Base-by-base conservation (phyloP, 2,888 invertebrate genomes). In the Torymus auratus region DNA sequence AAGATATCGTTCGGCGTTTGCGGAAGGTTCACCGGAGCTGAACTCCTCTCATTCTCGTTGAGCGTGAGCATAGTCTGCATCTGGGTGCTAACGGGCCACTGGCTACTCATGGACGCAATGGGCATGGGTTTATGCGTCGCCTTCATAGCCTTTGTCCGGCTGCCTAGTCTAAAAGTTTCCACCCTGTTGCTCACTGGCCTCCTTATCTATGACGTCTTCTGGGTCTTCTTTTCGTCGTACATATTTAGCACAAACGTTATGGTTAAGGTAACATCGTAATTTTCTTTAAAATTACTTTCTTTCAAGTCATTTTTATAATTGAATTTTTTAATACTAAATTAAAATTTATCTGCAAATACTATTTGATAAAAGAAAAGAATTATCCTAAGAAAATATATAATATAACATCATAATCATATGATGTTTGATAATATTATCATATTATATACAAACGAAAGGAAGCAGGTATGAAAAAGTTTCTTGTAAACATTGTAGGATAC, bases 181-280 rank as follows among this genome's bases (percentile, higher is more conserved):
- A 99, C 98, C 20, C 92, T 99, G 82, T 93, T 99, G 85, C 94
- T 99, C 86, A 97, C 98, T 67, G 99, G 99, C 52, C 93, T 98
- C 85, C 94, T 98, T 82, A 95, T 97, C 79, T 99, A 99, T 91
- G 99, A 99, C 91, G 98, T 99, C 60, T 99, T 99, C 92, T 99
- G 99, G 98, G 98, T 99, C 72, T 99, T 99, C 93, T 99, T 98
- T 93, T 98, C 98, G 2, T 98, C 98, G 0, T 98, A 98, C 91
- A 97, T 99, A 90, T 99, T 99, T 93, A 98, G 97, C 92, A 97
- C 99, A 88, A 99, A 99, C 90, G 99, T 99, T 85, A 99, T 99
- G 99, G 98, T 99, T 84, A 98, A 98, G 92, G 96, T 96, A 91
- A 94, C 92, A 3, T 52, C 0, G 12, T 14, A 15, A 67, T 12